Evolutionary conservation across 92 coral and sea anemone genomes (phyloP), one percentile per base, ranked within the genome.

Genomic region (Epizoanthus ramosus): DNA sequence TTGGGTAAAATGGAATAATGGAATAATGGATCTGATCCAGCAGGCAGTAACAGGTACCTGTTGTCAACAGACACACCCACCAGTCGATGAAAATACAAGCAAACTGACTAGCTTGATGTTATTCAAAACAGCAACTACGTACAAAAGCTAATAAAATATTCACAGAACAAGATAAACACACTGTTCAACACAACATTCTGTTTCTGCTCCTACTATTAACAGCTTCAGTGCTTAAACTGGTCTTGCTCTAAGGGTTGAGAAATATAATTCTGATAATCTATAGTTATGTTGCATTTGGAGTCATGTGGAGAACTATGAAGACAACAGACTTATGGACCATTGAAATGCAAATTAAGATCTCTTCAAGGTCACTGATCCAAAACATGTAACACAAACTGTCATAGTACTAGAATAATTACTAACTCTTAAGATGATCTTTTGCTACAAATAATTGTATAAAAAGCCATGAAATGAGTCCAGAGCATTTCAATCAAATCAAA

Each of bases 41-140:
- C 57, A 76, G 54, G 23, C n/a, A 33, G 0, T 58, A 76, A 60
- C 81, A 57, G 81, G 81, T 76, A 76, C 81, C 81, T 35, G 81
- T 21, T 12, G 2, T 14, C 8, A 18, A 10, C 6, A 37, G 45
- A 28, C 57, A 76, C 31, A 19, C 64, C 8, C 19, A 75, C 63
- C 16, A 18, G 23, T 17, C 8, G 14, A 58, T 63, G 47, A 75
- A 21, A 35, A 66, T 13, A 70, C 56, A 18, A 70, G 54, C n/a
- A 17, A 71, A 71, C 33, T 19, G 33, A 71, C 75, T 45, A 14
- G 4, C 4, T 71, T 71, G 17, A 28, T 24, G 63, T n/a, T 25
- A 60, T 4, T 28, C 57, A 59, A 39, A 59, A 59, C n/a, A 50
- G 54, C 54, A 76, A 76, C 8, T 67, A 41, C 35, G 31, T 58